phyloP scores from a whole-genome alignment of 2,113 vertebrate species.

The Oreochromis aureus region DNA sequence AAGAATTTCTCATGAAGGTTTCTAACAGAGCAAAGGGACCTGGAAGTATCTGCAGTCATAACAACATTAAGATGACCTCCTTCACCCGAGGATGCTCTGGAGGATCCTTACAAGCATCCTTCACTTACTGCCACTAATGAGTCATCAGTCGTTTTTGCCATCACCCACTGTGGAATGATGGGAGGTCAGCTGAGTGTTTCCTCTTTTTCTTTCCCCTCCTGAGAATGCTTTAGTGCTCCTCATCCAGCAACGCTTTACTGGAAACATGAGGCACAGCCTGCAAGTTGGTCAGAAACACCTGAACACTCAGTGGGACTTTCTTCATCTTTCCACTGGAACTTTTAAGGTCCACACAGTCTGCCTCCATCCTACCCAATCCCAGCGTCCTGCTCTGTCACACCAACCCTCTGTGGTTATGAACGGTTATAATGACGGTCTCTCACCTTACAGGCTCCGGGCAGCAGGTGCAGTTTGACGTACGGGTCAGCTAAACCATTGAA shows the following conservation, averaged over 20 bases:
- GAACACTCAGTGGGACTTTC: not conserved
- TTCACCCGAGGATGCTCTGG: not conserved
- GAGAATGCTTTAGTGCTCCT: not conserved
- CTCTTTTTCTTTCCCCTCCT: not conserved
- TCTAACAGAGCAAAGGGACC: not conserved
- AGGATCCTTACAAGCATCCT: not conserved
- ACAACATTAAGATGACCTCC: not conserved
- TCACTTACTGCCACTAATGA: not conserved
- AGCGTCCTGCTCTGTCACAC: not conserved
- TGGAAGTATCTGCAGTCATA: not conserved
- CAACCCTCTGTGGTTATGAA: not conserved
- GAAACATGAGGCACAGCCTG: not conserved
- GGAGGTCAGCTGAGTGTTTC: not conserved
- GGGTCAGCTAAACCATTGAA: constrained; percentile 86
- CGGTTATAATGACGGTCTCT: not conserved
- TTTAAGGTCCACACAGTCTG: not conserved
- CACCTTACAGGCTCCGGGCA: constrained; percentile 88
- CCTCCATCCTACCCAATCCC: not conserved
- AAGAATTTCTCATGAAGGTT: not conserved
- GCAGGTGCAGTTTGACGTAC: constrained; percentile 86
- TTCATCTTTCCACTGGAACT: not conserved
- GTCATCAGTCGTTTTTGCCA: not conserved
- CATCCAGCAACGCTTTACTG: not conserved
- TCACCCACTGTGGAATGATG: not conserved
- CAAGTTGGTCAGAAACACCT: not conserved